These are phyloP conservation scores for Leptarthrus brevirostris DNA, from an alignment of 2,888 invertebrate species.

Conservation along the genomic window DNA sequence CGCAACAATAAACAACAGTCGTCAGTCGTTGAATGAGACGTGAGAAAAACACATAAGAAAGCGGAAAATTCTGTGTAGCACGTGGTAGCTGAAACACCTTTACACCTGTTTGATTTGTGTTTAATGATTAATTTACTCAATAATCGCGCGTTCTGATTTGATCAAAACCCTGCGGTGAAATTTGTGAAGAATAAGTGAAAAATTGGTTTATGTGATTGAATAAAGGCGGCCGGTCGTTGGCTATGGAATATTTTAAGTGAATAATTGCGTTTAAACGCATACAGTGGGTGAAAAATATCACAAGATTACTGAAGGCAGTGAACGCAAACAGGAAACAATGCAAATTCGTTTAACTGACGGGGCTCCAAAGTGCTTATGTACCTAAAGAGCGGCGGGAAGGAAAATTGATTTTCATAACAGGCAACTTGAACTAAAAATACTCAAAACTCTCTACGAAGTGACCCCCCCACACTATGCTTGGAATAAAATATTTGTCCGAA, in stretches of 20 bases:
- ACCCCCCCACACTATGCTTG: conserved; percentile 60
- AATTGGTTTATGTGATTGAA: background rate
- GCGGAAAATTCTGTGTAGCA: background rate
- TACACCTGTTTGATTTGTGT: background rate
- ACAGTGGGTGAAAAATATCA: conserved; percentile 18
- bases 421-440: conserved; percentile 16
- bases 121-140: background rate
- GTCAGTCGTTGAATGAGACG: too few relatives aligned
- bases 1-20: too few relatives aligned
- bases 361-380: conserved; percentile 12
- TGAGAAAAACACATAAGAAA: too few relatives aligned
- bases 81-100: background rate
- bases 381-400: background rate
- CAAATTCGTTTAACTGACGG: conserved; percentile 3
- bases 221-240: background rate
- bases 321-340: conserved; percentile 34
- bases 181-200: background rate
- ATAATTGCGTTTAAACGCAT: conserved; percentile 11
- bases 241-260: conserved; percentile 5
- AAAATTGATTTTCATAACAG: conserved; percentile 21
- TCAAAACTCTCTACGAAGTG: background rate
- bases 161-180: too few relatives aligned
- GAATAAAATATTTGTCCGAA: conserved; percentile 64
- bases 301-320: background rate
- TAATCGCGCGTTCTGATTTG: background rate